Percentiles rank a stretch among this genome's conserved stretches.
phyloP scores from a whole-genome alignment of 2,113 vertebrate genomes.

The Paedocypris sp. region DNA sequence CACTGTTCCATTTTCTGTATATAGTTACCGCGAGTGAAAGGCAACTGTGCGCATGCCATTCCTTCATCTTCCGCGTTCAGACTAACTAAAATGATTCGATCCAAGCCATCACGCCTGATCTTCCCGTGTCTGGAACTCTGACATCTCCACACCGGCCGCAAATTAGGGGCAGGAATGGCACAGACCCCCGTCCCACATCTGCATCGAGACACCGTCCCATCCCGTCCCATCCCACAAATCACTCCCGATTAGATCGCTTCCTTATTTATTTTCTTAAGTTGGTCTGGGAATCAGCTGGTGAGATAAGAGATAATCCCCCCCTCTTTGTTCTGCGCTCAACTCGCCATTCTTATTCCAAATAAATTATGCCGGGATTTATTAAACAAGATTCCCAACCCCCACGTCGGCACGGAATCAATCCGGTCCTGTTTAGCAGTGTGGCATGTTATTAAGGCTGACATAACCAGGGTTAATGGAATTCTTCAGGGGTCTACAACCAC shows the following conservation, averaged over 20 bases:
- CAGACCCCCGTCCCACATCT: constrained; percentile 36
- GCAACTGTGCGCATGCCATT: constrained; percentile 1
- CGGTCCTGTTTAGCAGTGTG: constrained; percentile 45
- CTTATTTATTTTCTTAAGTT: constrained; percentile 43
- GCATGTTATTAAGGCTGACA: constrained; percentile 54
- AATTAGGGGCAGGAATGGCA: constrained; percentile 46
- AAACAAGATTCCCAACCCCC: constrained; percentile 23
- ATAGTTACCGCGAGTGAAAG: not conserved
- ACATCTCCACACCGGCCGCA: constrained; percentile 39
- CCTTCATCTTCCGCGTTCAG: constrained; percentile 52
- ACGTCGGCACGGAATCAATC: constrained; percentile 33
- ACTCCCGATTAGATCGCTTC: constrained; percentile 21
- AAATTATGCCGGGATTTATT: constrained; percentile 47
- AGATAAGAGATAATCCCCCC: constrained; percentile 30
- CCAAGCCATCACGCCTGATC: constrained; percentile 33
- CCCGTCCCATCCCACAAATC: constrained; percentile 39
- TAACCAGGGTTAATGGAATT: constrained; percentile 60
- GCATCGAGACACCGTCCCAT: constrained; percentile 38
- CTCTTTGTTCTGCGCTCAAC: constrained; percentile 31
- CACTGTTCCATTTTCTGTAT: too few species aligned
- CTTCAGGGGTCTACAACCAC: constrained; percentile 52
- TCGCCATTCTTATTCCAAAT: constrained; percentile 38
- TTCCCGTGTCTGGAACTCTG: constrained; percentile 25
- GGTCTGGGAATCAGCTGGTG: constrained; percentile 30
- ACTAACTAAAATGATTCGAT: constrained; percentile 51